Conservation (phyloP, 2,888 invertebrate genomes). For the Andrena bucephala region DNA sequence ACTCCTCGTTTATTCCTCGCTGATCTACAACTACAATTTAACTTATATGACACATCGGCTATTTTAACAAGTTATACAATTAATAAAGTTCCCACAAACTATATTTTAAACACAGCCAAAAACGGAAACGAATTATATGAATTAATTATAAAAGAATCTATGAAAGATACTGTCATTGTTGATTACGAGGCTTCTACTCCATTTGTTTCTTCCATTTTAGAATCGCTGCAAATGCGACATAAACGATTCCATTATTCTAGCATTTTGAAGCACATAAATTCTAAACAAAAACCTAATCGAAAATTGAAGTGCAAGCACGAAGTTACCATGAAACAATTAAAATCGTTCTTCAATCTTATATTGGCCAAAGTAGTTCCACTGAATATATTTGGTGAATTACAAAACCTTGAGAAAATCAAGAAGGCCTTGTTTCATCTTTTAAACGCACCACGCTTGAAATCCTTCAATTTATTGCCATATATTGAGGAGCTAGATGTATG, state of each 20-base stretch:
- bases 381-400: slow-evolving; percentile 32
- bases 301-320: neutral
- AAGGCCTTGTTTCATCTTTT: slow-evolving; percentile 11
- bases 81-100: neutral
- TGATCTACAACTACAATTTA: slow-evolving; percentile 9
- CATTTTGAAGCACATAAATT: slow-evolving; percentile 6
- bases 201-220: slow-evolving; percentile 12
- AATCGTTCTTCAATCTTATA: slow-evolving; percentile 31
- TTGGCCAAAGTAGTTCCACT: slow-evolving; percentile 38
- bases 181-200: slow-evolving; percentile 28
- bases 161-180: neutral
- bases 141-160: slow-evolving; percentile 12
- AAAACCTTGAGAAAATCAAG: slow-evolving; percentile 23
- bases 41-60: slow-evolving; percentile 4
- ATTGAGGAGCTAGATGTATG: slow-evolving; percentile 43
- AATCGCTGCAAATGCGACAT: slow-evolving; percentile 18
- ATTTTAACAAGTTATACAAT: neutral
- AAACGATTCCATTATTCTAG: slow-evolving; percentile 31
- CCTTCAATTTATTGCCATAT: slow-evolving; percentile 14
- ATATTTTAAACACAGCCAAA: slow-evolving; percentile 19
- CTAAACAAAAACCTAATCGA: neutral
- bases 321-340: slow-evolving; percentile 5
- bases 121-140: slow-evolving; percentile 31
- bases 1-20: neutral
- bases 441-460: neutral